phyloP scores from a whole-genome alignment of 1,140 invertebrate species.

The Drosophila bocki region DNA sequence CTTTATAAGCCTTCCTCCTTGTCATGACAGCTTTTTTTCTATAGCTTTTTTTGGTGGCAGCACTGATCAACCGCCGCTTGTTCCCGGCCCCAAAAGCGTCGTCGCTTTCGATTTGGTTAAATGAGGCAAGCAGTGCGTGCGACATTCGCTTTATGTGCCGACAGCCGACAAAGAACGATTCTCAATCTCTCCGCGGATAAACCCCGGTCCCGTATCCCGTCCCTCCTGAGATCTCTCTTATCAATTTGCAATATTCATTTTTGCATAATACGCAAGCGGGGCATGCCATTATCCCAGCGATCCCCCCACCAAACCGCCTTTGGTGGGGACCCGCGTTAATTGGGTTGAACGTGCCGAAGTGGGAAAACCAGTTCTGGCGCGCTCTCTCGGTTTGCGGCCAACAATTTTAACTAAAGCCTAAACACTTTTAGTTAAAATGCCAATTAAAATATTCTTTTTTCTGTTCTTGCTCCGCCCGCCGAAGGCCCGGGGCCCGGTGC shows the following conservation, averaged over 20 bases:
- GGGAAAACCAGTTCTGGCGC: conserved; percentile 61
- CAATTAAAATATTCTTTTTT: conserved; percentile 84
- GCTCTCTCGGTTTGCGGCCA: conserved; percentile 45
- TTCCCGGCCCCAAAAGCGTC: conserved; percentile 25
- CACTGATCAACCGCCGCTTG: conserved; percentile 1
- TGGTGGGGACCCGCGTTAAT: conserved; percentile 67
- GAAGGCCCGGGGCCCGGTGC: neutral
- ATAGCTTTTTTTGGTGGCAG: conserved; percentile 56
- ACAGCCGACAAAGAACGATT: conserved; percentile 57
- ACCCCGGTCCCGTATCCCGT: neutral
- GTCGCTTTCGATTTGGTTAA: conserved; percentile 80
- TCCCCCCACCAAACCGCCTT: conserved; percentile 4
- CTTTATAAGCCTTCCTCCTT: neutral
- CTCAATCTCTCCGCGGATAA: conserved; percentile 15
- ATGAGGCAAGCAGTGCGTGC: conserved; percentile 81
- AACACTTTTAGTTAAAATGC: conserved; percentile 85
- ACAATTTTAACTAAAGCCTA: conserved; percentile 85
- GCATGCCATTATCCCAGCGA: conserved; percentile 31
- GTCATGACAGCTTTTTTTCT: neutral
- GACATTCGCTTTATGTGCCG: conserved; percentile 82
- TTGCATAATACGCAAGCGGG: conserved; percentile 72
- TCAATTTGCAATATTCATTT: conserved; percentile 82
- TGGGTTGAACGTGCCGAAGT: conserved; percentile 78
- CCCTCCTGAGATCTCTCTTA: conserved; percentile 29
- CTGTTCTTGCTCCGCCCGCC: conserved; percentile 23